Conservation (phyloP, 2,113 vertebrate species). For the Myotis lucifugus region DNA sequence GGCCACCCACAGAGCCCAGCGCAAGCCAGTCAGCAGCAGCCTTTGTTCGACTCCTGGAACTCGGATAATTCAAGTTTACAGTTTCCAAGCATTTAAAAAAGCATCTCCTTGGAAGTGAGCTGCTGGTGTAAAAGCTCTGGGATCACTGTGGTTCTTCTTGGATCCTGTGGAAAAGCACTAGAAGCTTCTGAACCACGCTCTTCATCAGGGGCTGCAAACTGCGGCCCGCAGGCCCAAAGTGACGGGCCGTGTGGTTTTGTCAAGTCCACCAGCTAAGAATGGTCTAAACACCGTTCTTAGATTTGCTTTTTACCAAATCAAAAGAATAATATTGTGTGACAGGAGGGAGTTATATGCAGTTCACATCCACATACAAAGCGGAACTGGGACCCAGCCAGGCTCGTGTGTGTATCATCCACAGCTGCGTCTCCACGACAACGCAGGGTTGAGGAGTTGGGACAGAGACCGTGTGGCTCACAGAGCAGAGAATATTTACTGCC, state of each 20-base stretch:
- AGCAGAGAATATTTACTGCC: not conserved
- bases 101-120: not conserved
- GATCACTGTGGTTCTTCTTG: not conserved
- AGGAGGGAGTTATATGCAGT: not conserved
- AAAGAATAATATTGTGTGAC: not conserved
- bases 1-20: not conserved
- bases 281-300: not conserved
- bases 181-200: not conserved
- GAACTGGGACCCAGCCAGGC: not conserved
- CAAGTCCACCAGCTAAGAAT: not conserved
- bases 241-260: not conserved
- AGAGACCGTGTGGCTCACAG: not conserved
- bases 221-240: not conserved
- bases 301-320: conserved; percentile 10
- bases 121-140: not conserved
- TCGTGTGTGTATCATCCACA: not conserved
- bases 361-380: not conserved
- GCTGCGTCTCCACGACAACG: no score
- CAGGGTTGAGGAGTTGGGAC: not conserved
- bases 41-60: not conserved
- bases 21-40: not conserved
- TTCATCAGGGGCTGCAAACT: not conserved
- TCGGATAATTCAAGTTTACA: not conserved
- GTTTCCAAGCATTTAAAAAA: not conserved
- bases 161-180: conserved; percentile 34